Conservation (phyloP, 2,113 vertebrate species). For the Craseonycteris thonglongyai region DNA sequence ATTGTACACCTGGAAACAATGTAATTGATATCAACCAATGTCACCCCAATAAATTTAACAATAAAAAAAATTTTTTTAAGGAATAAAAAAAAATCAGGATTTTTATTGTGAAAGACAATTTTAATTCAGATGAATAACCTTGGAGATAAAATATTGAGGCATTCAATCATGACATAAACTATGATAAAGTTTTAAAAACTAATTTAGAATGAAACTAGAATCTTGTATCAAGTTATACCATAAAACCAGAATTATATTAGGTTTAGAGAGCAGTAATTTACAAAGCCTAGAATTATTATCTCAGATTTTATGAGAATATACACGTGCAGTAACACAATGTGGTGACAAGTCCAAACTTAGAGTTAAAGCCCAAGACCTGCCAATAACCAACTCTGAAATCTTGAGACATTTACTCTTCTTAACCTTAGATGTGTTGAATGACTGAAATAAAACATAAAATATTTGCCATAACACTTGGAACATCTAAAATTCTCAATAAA, state of each 20-base stretch:
- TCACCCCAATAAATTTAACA: no score
- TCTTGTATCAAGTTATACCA: neutral
- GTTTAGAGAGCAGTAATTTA: neutral
- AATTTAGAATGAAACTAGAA: conserved; percentile 37
- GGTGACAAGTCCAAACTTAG: neutral
- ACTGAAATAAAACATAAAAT: neutral
- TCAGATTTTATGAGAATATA: neutral
- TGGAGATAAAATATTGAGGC: conserved; percentile 5
- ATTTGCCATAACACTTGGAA: neutral
- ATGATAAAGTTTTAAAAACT: conserved; percentile 14
- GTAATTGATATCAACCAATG: no score
- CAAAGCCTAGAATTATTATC: neutral
- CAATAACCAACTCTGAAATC: neutral
- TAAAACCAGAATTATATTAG: conserved; percentile 1
- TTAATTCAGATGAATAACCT: neutral
- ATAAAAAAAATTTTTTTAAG: no score
- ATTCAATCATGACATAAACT: neutral
- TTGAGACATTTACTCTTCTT: neutral
- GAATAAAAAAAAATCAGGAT: neutral
- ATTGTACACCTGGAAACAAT: no score
- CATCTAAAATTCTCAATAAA: neutral
- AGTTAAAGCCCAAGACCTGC: neutral
- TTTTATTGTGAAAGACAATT: neutral
- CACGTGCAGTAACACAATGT: neutral
- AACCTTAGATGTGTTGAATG: neutral